Evolutionary conservation across 2,113 vertebrate genomes (phyloP).

Genomic region (Phyllopteryx taeniolatus): DNA sequence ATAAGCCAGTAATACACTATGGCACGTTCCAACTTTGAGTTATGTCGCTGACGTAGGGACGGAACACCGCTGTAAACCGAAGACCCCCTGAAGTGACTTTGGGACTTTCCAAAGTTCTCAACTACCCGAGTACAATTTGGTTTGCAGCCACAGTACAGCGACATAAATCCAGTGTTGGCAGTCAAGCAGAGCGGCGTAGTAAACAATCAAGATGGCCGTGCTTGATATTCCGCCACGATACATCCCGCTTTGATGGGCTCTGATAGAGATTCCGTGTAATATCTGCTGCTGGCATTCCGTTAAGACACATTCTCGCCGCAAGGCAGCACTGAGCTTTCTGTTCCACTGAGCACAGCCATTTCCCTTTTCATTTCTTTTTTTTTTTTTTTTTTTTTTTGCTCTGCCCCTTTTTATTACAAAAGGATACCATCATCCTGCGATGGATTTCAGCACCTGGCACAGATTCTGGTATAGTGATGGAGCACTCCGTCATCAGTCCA

Average conservation of each 20-base stretch:
- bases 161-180: slow-evolving; percentile 1
- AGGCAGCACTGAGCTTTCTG: background rate
- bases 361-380: background rate
- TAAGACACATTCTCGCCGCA: background rate
- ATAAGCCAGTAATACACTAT: too few species aligned
- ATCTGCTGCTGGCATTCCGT: slow-evolving; percentile 4
- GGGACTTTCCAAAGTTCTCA: background rate
- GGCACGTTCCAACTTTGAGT: background rate
- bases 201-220: slow-evolving; percentile 8
- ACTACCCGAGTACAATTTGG: background rate
- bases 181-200: background rate
- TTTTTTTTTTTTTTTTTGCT: background rate
- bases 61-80: background rate
- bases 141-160: background rate
- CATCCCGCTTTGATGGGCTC: slow-evolving; percentile 5
- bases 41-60: background rate
- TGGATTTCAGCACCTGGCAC: background rate
- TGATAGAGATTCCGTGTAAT: background rate
- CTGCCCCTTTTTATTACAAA: background rate
- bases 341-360: slow-evolving; percentile 1
- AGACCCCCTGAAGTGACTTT: background rate
- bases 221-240: slow-evolving; percentile 3
- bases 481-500: background rate
- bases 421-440: background rate
- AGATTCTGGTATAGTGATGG: background rate